These are phyloP conservation scores for Rhinichthys klamathensis DNA, from an alignment of 2,113 vertebrate genomes.

Conservation along the genomic window DNA sequence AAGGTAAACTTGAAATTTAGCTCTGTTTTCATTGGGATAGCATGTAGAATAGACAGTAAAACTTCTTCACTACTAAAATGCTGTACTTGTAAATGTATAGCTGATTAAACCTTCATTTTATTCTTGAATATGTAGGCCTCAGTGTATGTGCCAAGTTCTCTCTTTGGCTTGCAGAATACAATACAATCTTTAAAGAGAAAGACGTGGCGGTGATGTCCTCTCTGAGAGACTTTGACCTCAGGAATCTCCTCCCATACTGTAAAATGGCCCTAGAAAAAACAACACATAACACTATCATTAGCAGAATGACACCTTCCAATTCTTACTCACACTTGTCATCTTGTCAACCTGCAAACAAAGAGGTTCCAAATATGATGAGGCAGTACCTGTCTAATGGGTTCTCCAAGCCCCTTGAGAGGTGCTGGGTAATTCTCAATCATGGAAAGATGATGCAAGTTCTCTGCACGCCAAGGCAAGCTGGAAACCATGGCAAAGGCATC, in stretches of 20 bases:
- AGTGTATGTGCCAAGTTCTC: constrained; percentile 82
- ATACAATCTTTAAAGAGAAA: constrained; percentile 94
- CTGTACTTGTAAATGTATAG: neutral
- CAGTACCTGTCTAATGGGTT: constrained; percentile 90
- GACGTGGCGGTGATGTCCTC: constrained; percentile 93
- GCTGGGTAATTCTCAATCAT: constrained; percentile 97
- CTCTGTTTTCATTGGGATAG: neutral
- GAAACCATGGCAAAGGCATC: constrained; percentile 92
- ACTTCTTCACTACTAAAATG: neutral
- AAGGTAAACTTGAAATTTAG: neutral
- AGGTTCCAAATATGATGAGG: neutral
- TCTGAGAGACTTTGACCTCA: constrained; percentile 84
- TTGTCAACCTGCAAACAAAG: neutral
- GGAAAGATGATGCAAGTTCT: constrained; percentile 90
- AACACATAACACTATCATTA: neutral
- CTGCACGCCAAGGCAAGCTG: constrained; percentile 85
- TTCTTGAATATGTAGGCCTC: constrained; percentile 92
- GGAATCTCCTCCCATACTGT: constrained; percentile 95
- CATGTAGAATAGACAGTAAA: neutral
- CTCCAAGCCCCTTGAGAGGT: constrained; percentile 88
- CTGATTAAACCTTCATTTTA: constrained; percentile 90
- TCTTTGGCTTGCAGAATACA: constrained; percentile 89
- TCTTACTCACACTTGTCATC: neutral
- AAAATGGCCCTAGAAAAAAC: constrained; percentile 83
- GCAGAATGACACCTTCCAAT: neutral